A percentile compares a stretch with the other conserved stretches of the same genome.
phyloP scores from a whole-genome alignment of 2,113 vertebrate genomes.

The Silurus glanis region DNA sequence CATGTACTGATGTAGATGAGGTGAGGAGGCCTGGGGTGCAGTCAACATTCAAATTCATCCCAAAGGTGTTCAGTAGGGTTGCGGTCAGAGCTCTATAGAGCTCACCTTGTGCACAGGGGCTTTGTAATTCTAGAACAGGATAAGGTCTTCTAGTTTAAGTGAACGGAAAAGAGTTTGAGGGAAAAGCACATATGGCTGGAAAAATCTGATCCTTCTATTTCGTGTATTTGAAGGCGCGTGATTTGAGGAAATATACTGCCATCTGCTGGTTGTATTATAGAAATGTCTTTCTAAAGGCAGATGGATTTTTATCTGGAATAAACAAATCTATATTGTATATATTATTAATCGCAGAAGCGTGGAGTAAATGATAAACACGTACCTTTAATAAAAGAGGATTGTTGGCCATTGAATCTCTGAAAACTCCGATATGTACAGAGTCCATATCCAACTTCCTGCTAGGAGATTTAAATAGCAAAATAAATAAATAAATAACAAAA shows the following conservation, averaged over 20 bases:
- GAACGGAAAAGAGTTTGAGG: no score
- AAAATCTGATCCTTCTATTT: no score
- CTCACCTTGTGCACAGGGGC: no score
- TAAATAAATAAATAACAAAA: background rate
- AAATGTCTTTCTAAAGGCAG: background rate
- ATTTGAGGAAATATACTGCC: constrained; percentile 22
- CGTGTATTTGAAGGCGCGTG: background rate
- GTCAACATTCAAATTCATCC: no score
- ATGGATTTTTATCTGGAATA: background rate
- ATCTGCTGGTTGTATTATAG: constrained; percentile 33
- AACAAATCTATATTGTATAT: background rate
- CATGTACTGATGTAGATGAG: no score
- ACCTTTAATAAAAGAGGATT: constrained; percentile 82
- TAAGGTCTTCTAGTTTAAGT: no score
- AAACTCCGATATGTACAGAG: constrained; percentile 73
- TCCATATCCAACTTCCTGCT: constrained; percentile 59
- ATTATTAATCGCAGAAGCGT: background rate
- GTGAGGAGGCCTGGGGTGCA: no score
- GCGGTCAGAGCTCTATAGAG: no score
- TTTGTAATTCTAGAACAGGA: no score
- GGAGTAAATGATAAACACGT: constrained; percentile 49
- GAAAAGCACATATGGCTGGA: no score
- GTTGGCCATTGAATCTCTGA: constrained; percentile 77
- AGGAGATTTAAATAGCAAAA: background rate
- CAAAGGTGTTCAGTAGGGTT: no score